These are phyloP conservation scores for Penaeus indicus DNA, from an alignment of 1,140 invertebrate species.

Conservation along the genomic window DNA sequence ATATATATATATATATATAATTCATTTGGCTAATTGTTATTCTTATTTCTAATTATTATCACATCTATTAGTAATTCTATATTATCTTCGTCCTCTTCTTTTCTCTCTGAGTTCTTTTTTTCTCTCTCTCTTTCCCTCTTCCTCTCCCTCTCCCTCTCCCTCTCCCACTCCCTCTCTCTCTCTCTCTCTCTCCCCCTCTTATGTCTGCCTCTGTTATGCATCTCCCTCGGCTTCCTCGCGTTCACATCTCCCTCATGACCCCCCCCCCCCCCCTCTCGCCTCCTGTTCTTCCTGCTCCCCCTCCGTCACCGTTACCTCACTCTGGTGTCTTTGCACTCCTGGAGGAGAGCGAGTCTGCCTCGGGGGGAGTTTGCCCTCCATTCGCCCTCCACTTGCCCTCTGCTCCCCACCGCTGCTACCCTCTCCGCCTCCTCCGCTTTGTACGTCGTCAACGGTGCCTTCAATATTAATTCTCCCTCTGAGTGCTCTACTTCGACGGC, in stretches of 20 bases:
- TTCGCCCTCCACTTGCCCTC: conserved; percentile 53
- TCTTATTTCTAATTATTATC: too few relatives aligned
- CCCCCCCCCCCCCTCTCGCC: not conserved
- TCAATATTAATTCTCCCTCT: conserved; percentile 27
- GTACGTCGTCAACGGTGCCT: conserved; percentile 27
- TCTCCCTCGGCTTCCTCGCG: not conserved
- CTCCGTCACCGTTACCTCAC: conserved; percentile 58
- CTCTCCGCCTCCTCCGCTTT: conserved; percentile 28
- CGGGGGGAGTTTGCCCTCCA: conserved; percentile 41
- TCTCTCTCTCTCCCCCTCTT: not conserved
- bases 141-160: not conserved
- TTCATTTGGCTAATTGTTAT: too few relatives aligned
- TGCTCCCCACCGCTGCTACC: conserved; percentile 26
- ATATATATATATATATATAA: too few relatives aligned
- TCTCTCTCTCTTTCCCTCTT: not conserved
- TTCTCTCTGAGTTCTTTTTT: not conserved
- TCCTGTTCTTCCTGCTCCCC: not conserved
- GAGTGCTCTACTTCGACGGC: conserved; percentile 35
- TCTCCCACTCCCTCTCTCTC: too few relatives aligned
- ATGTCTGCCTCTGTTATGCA: not conserved
- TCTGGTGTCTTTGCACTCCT: conserved; percentile 57
- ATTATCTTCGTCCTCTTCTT: not conserved
- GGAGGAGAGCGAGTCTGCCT: conserved; percentile 16
- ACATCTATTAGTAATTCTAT: not conserved
- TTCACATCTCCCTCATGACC: not conserved